A percentile compares a stretch with the other conserved stretches of the same genome.
phyloP scores from a whole-genome alignment of 2,888 invertebrate genomes.

The Salpingus planirostris region DNA sequence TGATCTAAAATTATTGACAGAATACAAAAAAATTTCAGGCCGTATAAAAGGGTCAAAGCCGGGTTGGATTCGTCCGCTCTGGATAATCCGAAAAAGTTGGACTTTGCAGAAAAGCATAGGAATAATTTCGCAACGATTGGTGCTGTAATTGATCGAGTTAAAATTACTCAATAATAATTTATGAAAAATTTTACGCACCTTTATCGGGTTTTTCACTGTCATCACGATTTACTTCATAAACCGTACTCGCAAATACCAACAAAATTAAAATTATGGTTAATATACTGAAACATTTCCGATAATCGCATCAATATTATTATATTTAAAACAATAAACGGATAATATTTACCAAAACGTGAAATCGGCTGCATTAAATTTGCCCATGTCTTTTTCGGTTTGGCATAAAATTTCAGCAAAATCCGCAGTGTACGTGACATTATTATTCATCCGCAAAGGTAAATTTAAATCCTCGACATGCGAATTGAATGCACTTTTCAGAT shows the following conservation, averaged over 20 bases:
- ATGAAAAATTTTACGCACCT: too few species aligned
- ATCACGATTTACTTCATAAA: too few species aligned
- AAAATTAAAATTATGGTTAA: neutral
- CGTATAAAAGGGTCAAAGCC: slow-evolving; percentile 48
- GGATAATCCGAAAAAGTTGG: too few species aligned
- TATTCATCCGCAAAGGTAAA: slow-evolving; percentile 28
- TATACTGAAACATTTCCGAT: neutral
- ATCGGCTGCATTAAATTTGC: slow-evolving; percentile 28
- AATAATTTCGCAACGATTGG: too few species aligned
- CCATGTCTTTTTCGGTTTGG: slow-evolving; percentile 26
- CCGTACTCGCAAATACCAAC: too few species aligned
- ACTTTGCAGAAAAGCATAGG: too few species aligned
- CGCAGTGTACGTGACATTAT: slow-evolving; percentile 27
- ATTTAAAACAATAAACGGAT: too few species aligned
- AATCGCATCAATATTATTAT: neutral
- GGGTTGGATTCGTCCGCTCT: slow-evolving; percentile 39
- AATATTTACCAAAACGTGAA: slow-evolving; percentile 38
- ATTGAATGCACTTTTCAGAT: slow-evolving; percentile 23
- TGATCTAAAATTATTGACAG: slow-evolving; percentile 50
- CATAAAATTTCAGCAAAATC: slow-evolving; percentile 25
- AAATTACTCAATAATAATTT: too few species aligned
- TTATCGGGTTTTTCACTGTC: too few species aligned
- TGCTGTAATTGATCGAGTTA: too few species aligned
- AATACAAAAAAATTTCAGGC: slow-evolving; percentile 49
- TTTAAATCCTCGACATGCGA: slow-evolving; percentile 19